Evolutionary conservation across 2,113 vertebrate genomes (phyloP).

Genomic region (Ptilorrhoa leucosticta): DNA sequence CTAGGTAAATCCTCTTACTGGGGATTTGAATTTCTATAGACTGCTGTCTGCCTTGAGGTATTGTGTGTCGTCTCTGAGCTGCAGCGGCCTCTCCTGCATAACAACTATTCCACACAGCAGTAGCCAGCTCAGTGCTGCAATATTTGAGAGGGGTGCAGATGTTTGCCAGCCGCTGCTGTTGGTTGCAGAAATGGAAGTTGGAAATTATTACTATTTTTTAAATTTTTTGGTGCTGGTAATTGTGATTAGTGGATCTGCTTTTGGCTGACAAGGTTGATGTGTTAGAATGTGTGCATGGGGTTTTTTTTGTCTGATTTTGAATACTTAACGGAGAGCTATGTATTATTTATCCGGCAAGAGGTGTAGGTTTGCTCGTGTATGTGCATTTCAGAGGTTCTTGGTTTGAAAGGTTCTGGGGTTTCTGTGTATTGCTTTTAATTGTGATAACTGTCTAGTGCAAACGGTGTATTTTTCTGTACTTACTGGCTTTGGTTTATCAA

Average conservation of each 20-base stretch:
- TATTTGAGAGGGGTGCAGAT: slow-evolving; percentile 75
- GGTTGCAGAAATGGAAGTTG: slow-evolving; percentile 51
- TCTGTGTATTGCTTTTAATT: not conserved
- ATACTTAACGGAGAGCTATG: not conserved
- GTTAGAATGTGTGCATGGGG: not conserved
- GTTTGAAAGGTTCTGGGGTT: not conserved
- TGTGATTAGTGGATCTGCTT: slow-evolving; percentile 8
- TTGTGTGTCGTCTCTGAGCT: slow-evolving; percentile 84
- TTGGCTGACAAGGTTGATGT: slow-evolving; percentile 17
- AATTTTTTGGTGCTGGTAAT: slow-evolving; percentile 2
- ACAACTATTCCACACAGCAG: slow-evolving; percentile 82
- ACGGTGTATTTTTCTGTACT: not conserved
- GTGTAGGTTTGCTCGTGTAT: not conserved
- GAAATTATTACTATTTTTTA: slow-evolving; percentile 1
- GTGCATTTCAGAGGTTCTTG: slow-evolving; percentile 6
- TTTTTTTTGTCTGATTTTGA: not conserved
- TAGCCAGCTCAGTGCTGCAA: slow-evolving; percentile 76
- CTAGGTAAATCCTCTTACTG: slow-evolving; percentile 67
- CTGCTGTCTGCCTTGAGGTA: slow-evolving; percentile 78
- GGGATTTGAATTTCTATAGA: slow-evolving; percentile 70
- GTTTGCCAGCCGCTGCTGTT: slow-evolving; percentile 60
- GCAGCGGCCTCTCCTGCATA: slow-evolving; percentile 84
- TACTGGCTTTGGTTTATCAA: not conserved
- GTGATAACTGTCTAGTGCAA: not conserved
- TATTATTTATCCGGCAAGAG: slow-evolving; percentile 26